Evolutionary conservation across 1,140 invertebrate species (phyloP), one percentile per base, ranked within the genome.

Genomic region (Cepaea nemoralis): DNA sequence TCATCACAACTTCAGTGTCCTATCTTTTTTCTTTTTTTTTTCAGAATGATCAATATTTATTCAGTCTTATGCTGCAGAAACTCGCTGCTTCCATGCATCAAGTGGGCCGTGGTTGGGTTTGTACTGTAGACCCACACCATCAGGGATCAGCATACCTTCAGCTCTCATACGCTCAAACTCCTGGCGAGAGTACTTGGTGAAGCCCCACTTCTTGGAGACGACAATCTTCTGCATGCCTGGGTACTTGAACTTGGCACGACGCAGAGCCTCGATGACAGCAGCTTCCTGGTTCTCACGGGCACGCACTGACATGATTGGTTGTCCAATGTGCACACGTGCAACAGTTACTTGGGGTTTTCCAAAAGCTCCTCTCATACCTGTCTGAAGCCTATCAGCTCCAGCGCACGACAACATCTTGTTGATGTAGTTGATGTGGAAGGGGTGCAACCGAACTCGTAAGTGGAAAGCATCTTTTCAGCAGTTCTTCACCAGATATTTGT

Each of bases 321-420:
- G 98, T 19, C 98, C 98, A 91, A 99, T 99, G 87, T 94, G 94
- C 37, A 99, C 99, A 84, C 98, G 94, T 35, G 99, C 98, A 14
- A 99, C 98, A 2, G 98, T 99, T 83, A 98, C 99, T 93, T 98
- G 97, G 2, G 99, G 98, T 92, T 99, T 99, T 69, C 99, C 99
- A 92, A 98, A 99, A 82, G 99, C 98, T 91, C 98, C 98, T 93
- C 99, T 94, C 99, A 99, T 99, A 93, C 99, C 99, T 91, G 99
- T 99, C 94, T 99, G 99, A 88, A 99, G 97, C 94, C 98, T 98
- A 87, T 99, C 99, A 94, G 99, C 99, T 94, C 99, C 99, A 93
- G 99, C 99, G 93, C 99, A 99, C 79, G 98, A 99, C 93, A 99
- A 99, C 98, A 99, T 99, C 94, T 99, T 99, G 91, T 99, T 99